These are phyloP conservation scores for Hyperoplus lanceolatus DNA, from an alignment of 2,797 vertebrate genomes.

Conservation along the genomic window DNA sequence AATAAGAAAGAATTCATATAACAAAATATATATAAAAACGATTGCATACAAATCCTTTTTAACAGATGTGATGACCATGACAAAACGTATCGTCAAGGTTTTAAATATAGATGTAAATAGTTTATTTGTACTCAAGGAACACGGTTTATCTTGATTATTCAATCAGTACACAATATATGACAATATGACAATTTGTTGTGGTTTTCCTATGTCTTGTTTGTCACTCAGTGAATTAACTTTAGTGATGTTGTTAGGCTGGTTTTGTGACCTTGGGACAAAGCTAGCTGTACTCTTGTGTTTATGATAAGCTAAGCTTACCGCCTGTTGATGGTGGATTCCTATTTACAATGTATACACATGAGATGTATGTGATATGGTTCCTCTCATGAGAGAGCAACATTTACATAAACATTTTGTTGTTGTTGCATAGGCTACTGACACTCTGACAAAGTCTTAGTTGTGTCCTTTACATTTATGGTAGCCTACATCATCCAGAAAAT, in stretches of 20 bases:
- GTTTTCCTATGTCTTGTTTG: not conserved
- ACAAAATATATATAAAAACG: not conserved
- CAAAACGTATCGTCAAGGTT: not conserved
- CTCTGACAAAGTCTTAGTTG: constrained; percentile 71
- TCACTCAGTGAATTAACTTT: not conserved
- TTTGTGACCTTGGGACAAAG: not conserved
- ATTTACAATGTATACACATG: not conserved
- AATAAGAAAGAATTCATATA: not conserved
- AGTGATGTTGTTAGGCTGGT: not conserved
- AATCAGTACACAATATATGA: not conserved
- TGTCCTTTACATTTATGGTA: constrained; percentile 87
- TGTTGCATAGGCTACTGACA: too few relatives aligned
- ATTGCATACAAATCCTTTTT: not conserved
- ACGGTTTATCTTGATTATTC: not conserved
- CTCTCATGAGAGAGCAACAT: not conserved
- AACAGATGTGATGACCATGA: not conserved
- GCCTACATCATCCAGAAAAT: constrained; percentile 89
- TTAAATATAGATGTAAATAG: not conserved
- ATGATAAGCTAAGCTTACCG: too few relatives aligned
- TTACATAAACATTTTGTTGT: too few relatives aligned
- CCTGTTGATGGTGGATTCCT: not conserved
- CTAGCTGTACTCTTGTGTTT: not conserved
- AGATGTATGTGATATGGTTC: not conserved
- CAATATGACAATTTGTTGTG: not conserved
- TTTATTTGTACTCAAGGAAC: not conserved